A percentile compares a stretch with the other conserved stretches of the same genome.
phyloP scores from a whole-genome alignment of 2,113 vertebrate genomes.

The Oncorhynchus masou region DNA sequence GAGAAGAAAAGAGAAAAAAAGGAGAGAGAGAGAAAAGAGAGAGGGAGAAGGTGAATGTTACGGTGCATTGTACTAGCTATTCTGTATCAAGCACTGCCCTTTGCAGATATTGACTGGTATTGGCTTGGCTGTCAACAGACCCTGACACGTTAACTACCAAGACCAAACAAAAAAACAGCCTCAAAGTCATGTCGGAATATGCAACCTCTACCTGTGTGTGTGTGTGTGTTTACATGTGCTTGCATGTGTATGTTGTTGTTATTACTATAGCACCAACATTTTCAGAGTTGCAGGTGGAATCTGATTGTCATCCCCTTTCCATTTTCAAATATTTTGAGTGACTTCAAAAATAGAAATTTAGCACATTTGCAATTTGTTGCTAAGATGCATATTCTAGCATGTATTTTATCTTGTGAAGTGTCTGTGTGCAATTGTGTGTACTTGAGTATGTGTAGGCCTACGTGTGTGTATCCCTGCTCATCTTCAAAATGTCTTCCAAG shows the following conservation, averaged over 20 bases:
- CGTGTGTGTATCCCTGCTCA: neutral
- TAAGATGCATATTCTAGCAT: no score
- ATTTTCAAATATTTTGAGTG: no score
- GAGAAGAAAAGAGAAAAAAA: neutral
- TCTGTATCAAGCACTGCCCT: conserved; percentile 15
- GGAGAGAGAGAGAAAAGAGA: neutral
- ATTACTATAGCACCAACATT: neutral
- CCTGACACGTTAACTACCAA: conserved; percentile 10
- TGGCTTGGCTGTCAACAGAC: conserved; percentile 20
- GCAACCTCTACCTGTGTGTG: neutral
- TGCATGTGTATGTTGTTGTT: neutral
- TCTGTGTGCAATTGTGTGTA: neutral
- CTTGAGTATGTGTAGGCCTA: neutral
- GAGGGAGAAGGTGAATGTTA: neutral
- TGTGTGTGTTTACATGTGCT: conserved; percentile 14
- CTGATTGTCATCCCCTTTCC: no score
- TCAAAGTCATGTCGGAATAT: conserved; percentile 16
- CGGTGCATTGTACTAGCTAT: conserved; percentile 14
- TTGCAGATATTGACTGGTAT: conserved; percentile 34
- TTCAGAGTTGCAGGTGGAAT: no score
- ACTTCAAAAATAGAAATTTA: no score
- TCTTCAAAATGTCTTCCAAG: conserved; percentile 29
- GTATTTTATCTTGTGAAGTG: no score
- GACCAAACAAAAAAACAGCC: conserved; percentile 13
- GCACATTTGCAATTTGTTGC: no score